Conservation (phyloP, 1,140 invertebrate genomes). For the Drosophila lini region DNA sequence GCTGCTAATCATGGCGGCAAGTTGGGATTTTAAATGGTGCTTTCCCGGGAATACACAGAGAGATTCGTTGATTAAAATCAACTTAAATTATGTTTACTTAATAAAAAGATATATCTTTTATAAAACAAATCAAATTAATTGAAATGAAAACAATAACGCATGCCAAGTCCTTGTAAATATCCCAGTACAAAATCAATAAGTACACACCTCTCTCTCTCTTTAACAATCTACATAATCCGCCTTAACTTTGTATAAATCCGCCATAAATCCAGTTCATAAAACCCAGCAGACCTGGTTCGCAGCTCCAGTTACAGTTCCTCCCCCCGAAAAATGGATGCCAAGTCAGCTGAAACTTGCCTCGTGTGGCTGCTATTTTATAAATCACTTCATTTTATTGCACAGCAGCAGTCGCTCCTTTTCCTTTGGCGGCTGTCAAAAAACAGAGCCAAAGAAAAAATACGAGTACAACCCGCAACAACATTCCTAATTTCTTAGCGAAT, state of each 20-base stretch:
- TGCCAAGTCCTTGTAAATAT: background rate
- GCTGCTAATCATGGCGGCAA: constrained; percentile 59
- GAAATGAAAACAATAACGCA: background rate
- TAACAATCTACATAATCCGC: constrained; percentile 61
- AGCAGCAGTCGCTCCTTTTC: constrained; percentile 24
- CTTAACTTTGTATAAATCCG: constrained; percentile 44
- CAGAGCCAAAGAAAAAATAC: constrained; percentile 15
- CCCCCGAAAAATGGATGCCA: constrained; percentile 32
- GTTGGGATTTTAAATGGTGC: background rate
- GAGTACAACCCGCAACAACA: constrained; percentile 62
- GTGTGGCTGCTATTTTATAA: constrained; percentile 60
- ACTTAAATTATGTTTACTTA: background rate
- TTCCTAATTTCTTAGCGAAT: constrained; percentile 71
- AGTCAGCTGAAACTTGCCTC: constrained; percentile 64
- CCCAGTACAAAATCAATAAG: constrained; percentile 16
- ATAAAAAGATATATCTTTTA: background rate
- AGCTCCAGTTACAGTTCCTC: background rate
- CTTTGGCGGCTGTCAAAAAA: constrained; percentile 51
- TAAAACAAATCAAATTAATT: background rate
- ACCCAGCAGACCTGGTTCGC: constrained; percentile 36
- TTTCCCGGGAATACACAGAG: background rate
- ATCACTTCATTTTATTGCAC: constrained; percentile 73
- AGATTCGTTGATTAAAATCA: background rate
- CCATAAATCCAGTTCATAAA: constrained; percentile 74
- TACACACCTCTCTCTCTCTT: background rate